Conservation (phyloP, 2,888 invertebrate genomes). For the Vanessa cardui region DNA sequence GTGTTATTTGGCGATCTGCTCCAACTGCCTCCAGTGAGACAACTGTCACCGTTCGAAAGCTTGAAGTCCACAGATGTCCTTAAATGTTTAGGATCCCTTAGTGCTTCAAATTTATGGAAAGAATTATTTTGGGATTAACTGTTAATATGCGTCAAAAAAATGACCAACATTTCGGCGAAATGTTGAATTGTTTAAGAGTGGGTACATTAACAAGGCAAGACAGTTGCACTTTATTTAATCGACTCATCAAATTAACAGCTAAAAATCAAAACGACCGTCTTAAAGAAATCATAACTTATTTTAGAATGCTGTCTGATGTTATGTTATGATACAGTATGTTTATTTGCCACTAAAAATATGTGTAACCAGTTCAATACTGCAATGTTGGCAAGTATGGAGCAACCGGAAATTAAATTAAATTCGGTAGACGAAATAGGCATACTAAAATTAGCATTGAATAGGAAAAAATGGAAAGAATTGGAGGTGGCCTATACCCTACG, state of each 20-base stretch:
- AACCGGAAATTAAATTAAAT: too few species aligned
- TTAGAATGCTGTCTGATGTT: constrained; percentile 36
- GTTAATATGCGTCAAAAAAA: constrained; percentile 36
- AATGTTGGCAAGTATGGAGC: too few species aligned
- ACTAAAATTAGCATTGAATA: too few species aligned
- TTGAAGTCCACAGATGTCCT: background rate
- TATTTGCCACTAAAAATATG: constrained; percentile 48
- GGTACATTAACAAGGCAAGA: background rate
- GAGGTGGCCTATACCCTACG: too few species aligned
- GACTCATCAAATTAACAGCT: background rate
- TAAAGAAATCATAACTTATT: background rate
- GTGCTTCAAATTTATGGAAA: constrained; percentile 44
- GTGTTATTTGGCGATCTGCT: background rate
- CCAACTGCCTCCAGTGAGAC: background rate
- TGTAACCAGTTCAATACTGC: too few species aligned
- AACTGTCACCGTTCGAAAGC: background rate
- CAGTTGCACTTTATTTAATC: background rate
- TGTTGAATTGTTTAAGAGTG: background rate
- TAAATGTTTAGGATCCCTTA: constrained; percentile 34
- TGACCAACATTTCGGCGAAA: constrained; percentile 45
- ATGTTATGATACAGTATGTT: constrained; percentile 49
- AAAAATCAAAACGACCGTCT: background rate
- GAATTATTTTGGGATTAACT: constrained; percentile 41
- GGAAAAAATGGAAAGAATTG: too few species aligned
- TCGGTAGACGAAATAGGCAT: too few species aligned